These are phyloP conservation scores for Epinotia demarniana DNA, from an alignment of 2,888 invertebrate species.

Conservation along the genomic window DNA sequence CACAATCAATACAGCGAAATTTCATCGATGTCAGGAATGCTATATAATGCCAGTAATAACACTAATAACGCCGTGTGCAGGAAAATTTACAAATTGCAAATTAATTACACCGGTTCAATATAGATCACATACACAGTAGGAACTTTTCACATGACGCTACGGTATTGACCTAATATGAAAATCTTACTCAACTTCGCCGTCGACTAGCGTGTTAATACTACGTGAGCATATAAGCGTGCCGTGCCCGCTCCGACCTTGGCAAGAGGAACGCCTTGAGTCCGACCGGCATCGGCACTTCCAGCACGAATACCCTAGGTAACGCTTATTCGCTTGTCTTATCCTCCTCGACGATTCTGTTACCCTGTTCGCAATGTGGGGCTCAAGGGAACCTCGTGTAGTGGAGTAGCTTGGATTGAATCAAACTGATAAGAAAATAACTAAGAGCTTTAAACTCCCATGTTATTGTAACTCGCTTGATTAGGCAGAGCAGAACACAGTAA, in stretches of 20 bases:
- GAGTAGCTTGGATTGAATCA: not conserved
- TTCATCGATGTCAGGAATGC: not conserved
- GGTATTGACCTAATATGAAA: slow-evolving; percentile 40
- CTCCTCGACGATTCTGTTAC: slow-evolving; percentile 42
- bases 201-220: slow-evolving; percentile 32
- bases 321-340: slow-evolving; percentile 38
- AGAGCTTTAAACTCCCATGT: not conserved
- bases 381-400: slow-evolving; percentile 30
- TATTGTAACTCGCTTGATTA: not conserved
- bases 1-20: not conserved
- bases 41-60: not conserved
- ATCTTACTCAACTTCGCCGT: slow-evolving; percentile 36
- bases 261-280: slow-evolving; percentile 52
- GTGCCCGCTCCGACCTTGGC: slow-evolving; percentile 49
- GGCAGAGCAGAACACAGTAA: not conserved
- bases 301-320: slow-evolving; percentile 40
- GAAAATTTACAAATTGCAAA: not conserved
- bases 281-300: slow-evolving; percentile 45
- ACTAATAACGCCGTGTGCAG: not conserved
- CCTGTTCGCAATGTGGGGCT: slow-evolving; percentile 44
- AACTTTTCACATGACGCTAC: slow-evolving; percentile 15
- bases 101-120: not conserved
- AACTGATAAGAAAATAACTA: not conserved
- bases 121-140: not conserved
- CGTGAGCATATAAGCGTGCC: slow-evolving; percentile 43